Evolutionary conservation across 2,888 invertebrate species (phyloP).

Genomic region (Leuctra nigra): DNA sequence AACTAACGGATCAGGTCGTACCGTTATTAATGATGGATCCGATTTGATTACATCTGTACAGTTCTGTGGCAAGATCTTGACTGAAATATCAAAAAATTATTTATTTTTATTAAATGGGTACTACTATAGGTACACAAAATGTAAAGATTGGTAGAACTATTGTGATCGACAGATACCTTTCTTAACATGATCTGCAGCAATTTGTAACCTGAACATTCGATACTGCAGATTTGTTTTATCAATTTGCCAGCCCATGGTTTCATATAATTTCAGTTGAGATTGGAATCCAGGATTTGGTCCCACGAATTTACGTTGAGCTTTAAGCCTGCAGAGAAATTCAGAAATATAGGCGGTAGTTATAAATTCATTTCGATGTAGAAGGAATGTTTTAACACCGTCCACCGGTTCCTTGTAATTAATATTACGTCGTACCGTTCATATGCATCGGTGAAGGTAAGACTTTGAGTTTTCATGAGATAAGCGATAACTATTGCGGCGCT

Average conservation of each 20-base stretch:
- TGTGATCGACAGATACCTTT: slow-evolving; percentile 54
- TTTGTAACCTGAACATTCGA: slow-evolving; percentile 63
- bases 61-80: slow-evolving; percentile 73
- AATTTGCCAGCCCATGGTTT: slow-evolving; percentile 67
- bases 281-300: slow-evolving; percentile 77
- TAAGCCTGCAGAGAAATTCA: slow-evolving; percentile 45
- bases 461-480: slow-evolving; percentile 79
- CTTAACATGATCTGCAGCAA: slow-evolving; percentile 73
- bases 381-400: slow-evolving; percentile 22
- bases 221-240: slow-evolving; percentile 66
- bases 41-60: slow-evolving; percentile 70
- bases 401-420: not conserved
- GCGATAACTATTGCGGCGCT: slow-evolving; percentile 84
- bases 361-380: slow-evolving; percentile 12
- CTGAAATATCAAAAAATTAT: slow-evolving; percentile 39
- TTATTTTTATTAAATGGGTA: no score
- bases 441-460: slow-evolving; percentile 65
- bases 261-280: slow-evolving; percentile 69
- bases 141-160: no score
- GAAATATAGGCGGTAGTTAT: no score
- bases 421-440: slow-evolving; percentile 44
- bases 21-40: slow-evolving; percentile 68
- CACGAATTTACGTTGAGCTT: slow-evolving; percentile 62
- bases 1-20: slow-evolving; percentile 73
- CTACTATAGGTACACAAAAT: no score